phyloP scores from a whole-genome alignment of 30 jellyfish, hydroid and myxozoan species.

The Hydractinia symbiolongicarpus region DNA sequence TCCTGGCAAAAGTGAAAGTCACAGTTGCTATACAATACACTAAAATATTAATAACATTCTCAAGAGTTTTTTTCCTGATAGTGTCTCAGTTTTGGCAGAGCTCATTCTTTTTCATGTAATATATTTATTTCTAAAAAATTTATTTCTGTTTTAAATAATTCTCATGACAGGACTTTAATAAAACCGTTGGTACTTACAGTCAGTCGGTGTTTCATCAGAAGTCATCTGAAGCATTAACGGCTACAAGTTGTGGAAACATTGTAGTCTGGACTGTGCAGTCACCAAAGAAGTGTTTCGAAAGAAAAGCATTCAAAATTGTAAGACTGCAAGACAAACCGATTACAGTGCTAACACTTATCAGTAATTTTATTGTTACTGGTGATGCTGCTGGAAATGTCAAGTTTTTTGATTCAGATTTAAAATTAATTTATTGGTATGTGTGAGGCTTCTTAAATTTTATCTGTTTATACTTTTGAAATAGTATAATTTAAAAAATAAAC shows the following conservation, averaged over 20 bases:
- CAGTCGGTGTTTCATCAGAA: conserved; percentile 70
- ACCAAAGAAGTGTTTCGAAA: conserved; percentile 36
- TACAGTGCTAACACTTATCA: conserved; percentile 55
- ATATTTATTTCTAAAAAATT: too few species aligned
- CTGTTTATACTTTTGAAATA: neutral
- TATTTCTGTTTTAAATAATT: too few species aligned
- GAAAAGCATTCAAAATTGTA: conserved; percentile 83
- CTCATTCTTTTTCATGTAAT: too few species aligned
- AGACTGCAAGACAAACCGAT: conserved; percentile 68
- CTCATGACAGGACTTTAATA: conserved; percentile 66
- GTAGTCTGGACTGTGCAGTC: conserved; percentile 71
- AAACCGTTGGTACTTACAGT: conserved; percentile 75
- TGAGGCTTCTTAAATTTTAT: neutral
- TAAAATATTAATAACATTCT: neutral
- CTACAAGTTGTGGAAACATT: conserved; percentile 88
- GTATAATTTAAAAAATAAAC: too few species aligned
- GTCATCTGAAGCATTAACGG: conserved; percentile 69
- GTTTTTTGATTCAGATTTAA: conserved; percentile 60
- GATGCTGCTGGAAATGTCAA: conserved; percentile 77
- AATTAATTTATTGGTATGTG: conserved; percentile 68
- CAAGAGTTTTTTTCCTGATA: neutral
- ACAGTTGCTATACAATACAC: neutral
- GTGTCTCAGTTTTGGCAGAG: neutral
- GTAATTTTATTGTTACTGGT: conserved; percentile 71
- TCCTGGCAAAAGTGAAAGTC: neutral